Evolutionary conservation across 2,888 invertebrate genomes (phyloP).

Genomic region (Cephus spinipes): DNA sequence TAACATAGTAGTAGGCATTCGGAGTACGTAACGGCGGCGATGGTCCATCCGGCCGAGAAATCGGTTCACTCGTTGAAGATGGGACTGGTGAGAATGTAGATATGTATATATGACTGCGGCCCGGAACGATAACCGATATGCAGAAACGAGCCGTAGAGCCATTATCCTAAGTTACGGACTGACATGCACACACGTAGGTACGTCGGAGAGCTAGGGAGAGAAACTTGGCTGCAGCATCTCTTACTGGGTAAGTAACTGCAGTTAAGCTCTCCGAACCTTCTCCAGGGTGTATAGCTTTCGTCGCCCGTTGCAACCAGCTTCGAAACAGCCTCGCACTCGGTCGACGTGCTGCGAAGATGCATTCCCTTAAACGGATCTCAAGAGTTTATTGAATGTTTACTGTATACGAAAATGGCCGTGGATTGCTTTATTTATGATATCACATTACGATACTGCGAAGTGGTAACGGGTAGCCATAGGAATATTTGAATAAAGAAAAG

Average conservation of each 20-base stretch:
- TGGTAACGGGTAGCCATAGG: not conserved
- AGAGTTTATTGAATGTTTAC: slow-evolving; percentile 60
- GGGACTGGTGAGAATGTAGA: not conserved
- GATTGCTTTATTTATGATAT: not conserved
- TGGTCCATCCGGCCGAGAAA: not conserved
- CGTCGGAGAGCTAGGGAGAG: slow-evolving; percentile 28
- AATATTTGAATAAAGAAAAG: not conserved
- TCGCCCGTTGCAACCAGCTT: not conserved
- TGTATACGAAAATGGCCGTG: slow-evolving; percentile 19
- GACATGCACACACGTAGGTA: slow-evolving; percentile 29
- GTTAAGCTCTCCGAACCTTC: slow-evolving; percentile 35
- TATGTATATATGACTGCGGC: slow-evolving; percentile 24
- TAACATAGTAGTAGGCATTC: not conserved
- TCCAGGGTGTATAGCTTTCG: not conserved
- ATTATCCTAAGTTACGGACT: slow-evolving; percentile 56
- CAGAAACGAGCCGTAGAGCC: slow-evolving; percentile 44
- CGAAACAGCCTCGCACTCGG: slow-evolving; percentile 17
- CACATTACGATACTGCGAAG: not conserved
- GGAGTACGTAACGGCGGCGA: not conserved
- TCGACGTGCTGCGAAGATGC: slow-evolving; percentile 34
- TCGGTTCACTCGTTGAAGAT: not conserved
- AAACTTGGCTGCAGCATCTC: slow-evolving; percentile 46
- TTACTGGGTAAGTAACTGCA: slow-evolving; percentile 48
- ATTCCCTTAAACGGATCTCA: slow-evolving; percentile 58
- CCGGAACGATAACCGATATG: slow-evolving; percentile 49